Conservation (phyloP, 2,113 vertebrate genomes). For the Oncorhynchus nerka region DNA sequence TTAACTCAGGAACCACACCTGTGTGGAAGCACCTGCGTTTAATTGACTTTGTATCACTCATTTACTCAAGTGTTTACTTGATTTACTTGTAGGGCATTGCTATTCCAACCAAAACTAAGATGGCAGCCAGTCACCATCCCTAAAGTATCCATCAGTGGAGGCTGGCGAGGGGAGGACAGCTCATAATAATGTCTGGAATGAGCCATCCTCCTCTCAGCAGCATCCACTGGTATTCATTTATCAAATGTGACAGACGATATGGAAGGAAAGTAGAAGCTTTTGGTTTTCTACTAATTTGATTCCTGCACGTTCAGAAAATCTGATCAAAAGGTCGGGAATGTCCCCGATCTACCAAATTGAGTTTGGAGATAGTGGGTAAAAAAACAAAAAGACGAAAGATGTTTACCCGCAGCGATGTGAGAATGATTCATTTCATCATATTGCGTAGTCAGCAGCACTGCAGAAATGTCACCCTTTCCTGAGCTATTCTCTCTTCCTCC, state of each 20-base stretch:
- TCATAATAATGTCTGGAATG: background rate
- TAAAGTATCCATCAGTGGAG: too few species aligned
- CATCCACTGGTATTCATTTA: background rate
- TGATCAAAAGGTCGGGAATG: conserved; percentile 3
- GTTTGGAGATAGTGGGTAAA: background rate
- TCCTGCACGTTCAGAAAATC: conserved; percentile 4
- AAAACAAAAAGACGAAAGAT: background rate
- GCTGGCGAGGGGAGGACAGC: too few species aligned
- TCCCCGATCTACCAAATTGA: background rate
- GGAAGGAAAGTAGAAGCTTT: background rate
- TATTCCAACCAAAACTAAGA: background rate
- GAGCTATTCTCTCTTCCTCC: background rate
- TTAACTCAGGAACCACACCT: too few species aligned
- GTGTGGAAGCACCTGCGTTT: too few species aligned
- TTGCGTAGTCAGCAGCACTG: background rate
- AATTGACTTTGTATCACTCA: too few species aligned
- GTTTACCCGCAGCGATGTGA: background rate
- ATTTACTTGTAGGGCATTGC: too few species aligned
- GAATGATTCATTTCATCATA: conserved; percentile 5
- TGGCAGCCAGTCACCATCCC: background rate
- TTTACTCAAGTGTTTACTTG: too few species aligned
- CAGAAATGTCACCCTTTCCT: background rate
- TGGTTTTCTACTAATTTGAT: background rate
- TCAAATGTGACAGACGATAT: background rate
- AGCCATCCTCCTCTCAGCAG: too few species aligned